A percentile compares a stretch with the other conserved stretches of the same genome.
These are phyloP conservation scores for Gnathonemus longibarbis DNA, from an alignment of 2,113 vertebrate genomes.

Conservation along the genomic window DNA sequence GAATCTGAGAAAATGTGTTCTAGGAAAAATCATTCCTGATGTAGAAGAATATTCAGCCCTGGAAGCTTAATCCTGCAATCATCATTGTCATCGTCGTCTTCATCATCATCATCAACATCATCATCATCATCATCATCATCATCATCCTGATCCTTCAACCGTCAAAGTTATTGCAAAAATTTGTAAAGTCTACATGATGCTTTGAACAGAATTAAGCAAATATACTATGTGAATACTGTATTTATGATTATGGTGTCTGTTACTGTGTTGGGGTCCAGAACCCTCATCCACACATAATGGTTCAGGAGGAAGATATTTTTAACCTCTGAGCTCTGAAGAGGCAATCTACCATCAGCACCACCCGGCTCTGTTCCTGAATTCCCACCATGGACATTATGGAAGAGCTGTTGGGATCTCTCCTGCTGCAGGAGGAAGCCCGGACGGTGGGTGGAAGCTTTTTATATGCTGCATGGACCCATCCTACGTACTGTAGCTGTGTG, in stretches of 20 bases:
- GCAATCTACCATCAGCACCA: not conserved
- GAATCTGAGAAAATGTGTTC: not conserved
- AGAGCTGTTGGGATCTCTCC: not conserved
- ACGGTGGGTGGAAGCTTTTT: not conserved
- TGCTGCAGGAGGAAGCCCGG: not conserved
- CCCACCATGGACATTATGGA: not conserved
- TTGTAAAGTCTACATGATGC: not conserved
- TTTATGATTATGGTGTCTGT: not conserved
- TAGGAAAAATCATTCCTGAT: not conserved
- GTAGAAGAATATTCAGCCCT: not conserved
- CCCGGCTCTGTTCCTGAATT: not conserved
- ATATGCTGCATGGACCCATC: not conserved
- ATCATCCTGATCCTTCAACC: not conserved
- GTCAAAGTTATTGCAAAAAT: not conserved
- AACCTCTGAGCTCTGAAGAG: not conserved
- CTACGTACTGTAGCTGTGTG: not conserved
- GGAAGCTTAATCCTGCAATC: not conserved
- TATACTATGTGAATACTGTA: not conserved
- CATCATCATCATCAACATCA: not conserved
- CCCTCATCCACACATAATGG: not conserved
- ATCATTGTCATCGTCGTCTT: not conserved
- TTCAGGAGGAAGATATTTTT: not conserved
- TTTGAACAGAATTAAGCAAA: not conserved
- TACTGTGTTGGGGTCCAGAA: not conserved
- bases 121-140: not conserved